Base-by-base conservation (phyloP, 2,888 invertebrate genomes). In the Lepidonotus clava region DNA sequence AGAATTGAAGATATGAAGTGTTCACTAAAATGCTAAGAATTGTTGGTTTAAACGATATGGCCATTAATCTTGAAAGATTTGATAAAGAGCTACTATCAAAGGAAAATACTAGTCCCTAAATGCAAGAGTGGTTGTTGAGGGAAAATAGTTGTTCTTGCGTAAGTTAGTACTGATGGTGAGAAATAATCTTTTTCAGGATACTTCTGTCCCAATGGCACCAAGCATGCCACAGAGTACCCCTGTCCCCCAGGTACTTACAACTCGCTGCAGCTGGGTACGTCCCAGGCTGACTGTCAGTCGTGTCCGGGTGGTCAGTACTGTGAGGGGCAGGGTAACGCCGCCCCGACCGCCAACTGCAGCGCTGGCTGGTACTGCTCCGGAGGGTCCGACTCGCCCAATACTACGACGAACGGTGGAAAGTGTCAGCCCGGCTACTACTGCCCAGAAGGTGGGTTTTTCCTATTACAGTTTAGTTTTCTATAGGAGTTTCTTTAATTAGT, bases 301-400 rank as follows among this genome's bases (percentile, higher is more conserved):
- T 93, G 93, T 86, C 91, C 93, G 11, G 92, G 91, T 0, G 93
- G 93, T 21, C 85, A 90, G 87, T 93, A 92, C 89, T 93, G 93
- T 88, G 88, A 91, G 83, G 93, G 93, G 0, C 87, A 90, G 56
- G 93, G 91, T 83, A 93, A 93, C 89, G 83, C 89, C 14, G 89
- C 89, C 21, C 91, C 92, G 21, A 92, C 93, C 6, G 93, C 91
- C 18, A 90, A 90, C 87, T 93, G 93, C 76, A 90, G 87, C 36
- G 91, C 90, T 1, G 92, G 92, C 40, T 92, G 92, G 92, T 92
- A 92, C 86, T 92, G 92, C 84, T 89, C 91, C 5, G 90, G 91
- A 8, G 92, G 92, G 8, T 88, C 92, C 6, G 90, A 89, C 85
- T 89, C 89, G 32, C 90, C 92, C 4, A 92, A 92, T 85, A 89